Evolutionary conservation across 92 coral and sea anemone genomes (phyloP), one percentile per base, ranked within the genome.

Genomic region (Palythoa caribaeorum): DNA sequence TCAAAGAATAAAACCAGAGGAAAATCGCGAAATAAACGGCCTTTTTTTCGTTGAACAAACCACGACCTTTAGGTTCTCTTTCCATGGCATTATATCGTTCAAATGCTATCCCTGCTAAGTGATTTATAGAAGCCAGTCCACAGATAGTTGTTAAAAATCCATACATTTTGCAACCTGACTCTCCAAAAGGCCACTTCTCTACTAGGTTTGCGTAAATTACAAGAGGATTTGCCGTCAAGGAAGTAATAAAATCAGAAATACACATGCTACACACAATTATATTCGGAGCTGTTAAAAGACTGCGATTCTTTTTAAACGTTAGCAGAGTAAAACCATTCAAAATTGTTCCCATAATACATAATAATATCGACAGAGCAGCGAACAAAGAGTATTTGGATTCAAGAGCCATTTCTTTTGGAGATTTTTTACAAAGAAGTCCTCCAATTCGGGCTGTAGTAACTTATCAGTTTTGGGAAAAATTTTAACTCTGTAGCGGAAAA

Each of bases 81-180:
- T 38, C 77, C 77, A 73, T 73, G 28, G 78, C 51, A 20, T 73
- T 20, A 14, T 73, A 73, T 39, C 78, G 78, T 14, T 81, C 73
- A 60, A 47, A 55, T 2, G 73, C 57, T 35, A 35, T 71, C 5
- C 73, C 73, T 35, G 73, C 75, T 14, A 84, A 38, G 35, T 71
- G 59, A 8, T 47, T 87, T 17, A 53, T 87, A 5, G 39, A 54
- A 10, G 65, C 70, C 3, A 54, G 47, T 12, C 70, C 69, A 52
- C 70, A 78, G 51, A 54, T 20, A 8, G 70, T 60, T 37, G 65
- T 54, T 21, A 54, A 15, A 60, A 54, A 54, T 78, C 66, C 63
- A 50, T n/a, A 38, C 52, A 28, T 12, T 74, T 52, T 51, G 54
- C 78, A 73, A 40, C 78, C 78, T 16, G 54, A 73, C 28, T 73